A percentile compares a stretch with the other conserved stretches of the same genome.
These are phyloP conservation scores for Caenorhabditis doughertyi DNA, from an alignment of 2,888 invertebrate genomes.

Conservation along the genomic window DNA sequence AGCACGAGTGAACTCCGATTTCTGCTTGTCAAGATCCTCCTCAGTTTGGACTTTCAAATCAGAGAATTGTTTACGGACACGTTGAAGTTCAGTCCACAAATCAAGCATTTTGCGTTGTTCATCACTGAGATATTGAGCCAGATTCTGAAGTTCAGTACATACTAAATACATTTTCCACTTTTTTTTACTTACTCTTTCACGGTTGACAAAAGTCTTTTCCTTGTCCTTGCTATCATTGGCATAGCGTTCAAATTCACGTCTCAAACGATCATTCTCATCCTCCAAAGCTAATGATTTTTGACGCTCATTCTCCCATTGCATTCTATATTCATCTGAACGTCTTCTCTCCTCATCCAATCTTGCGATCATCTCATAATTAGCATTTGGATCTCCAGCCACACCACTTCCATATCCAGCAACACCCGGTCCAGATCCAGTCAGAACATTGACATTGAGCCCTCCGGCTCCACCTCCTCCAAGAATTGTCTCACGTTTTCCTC, in stretches of 20 bases:
- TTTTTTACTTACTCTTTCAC: constrained; percentile 71
- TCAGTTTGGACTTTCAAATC: constrained; percentile 76
- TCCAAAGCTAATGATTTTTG: constrained; percentile 76
- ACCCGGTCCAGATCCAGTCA: constrained; percentile 44
- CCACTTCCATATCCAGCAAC: constrained; percentile 58
- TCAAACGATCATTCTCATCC: constrained; percentile 78
- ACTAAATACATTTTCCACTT: not conserved
- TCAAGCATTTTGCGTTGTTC: constrained; percentile 82
- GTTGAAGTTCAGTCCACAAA: constrained; percentile 81
- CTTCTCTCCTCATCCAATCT: constrained; percentile 81
- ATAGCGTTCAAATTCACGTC: constrained; percentile 79
- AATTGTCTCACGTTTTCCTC: constrained; percentile 56
- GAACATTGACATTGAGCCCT: too few species aligned
- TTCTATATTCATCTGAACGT: constrained; percentile 80
- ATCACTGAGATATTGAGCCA: constrained; percentile 81
- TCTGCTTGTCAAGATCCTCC: constrained; percentile 76
- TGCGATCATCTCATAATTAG: constrained; percentile 80
- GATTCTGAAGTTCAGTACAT: constrained; percentile 71
- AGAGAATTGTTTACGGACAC: constrained; percentile 80
- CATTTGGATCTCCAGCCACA: constrained; percentile 77
- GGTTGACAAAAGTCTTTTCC: constrained; percentile 76
- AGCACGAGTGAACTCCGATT: constrained; percentile 77
- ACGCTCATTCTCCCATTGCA: constrained; percentile 80
- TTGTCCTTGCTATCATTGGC: constrained; percentile 78
- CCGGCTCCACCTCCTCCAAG: constrained; percentile 59